These are phyloP conservation scores for Apoderus coryli DNA, from an alignment of 2,888 invertebrate genomes.

Conservation along the genomic window DNA sequence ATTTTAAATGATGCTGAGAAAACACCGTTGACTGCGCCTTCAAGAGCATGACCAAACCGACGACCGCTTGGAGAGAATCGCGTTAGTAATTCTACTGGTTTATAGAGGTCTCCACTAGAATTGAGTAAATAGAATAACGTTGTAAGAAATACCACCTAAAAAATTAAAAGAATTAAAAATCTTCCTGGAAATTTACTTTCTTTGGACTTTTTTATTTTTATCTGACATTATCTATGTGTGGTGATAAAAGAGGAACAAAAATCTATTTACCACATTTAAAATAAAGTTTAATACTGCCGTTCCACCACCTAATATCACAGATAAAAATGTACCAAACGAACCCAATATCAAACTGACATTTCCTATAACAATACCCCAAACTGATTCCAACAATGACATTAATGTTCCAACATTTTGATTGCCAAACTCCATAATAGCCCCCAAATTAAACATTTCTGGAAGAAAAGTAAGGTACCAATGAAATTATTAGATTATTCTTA, in stretches of 20 bases:
- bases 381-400: constrained; percentile 68
- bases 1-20: constrained; percentile 94
- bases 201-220: no score
- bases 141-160: constrained; percentile 89
- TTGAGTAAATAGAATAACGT: constrained; percentile 90
- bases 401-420: constrained; percentile 84
- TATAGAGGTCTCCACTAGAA: constrained; percentile 73
- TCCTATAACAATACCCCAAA: constrained; percentile 85
- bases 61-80: constrained; percentile 67
- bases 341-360: constrained; percentile 78
- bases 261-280: constrained; percentile 71
- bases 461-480: constrained; percentile 8
- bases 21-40: constrained; percentile 84
- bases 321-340: constrained; percentile 74
- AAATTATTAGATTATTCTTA: no score
- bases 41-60: constrained; percentile 67
- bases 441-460: constrained; percentile 54
- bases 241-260: no score
- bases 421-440: constrained; percentile 64
- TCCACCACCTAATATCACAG: constrained; percentile 75
- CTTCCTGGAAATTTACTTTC: no score
- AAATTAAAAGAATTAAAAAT: no score
- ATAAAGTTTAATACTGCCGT: constrained; percentile 81
- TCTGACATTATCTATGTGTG: no score
- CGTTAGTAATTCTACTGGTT: constrained; percentile 80